phyloP scores from a whole-genome alignment of 2,888 invertebrate genomes.

The Acanthosoma haemorrhoidale region DNA sequence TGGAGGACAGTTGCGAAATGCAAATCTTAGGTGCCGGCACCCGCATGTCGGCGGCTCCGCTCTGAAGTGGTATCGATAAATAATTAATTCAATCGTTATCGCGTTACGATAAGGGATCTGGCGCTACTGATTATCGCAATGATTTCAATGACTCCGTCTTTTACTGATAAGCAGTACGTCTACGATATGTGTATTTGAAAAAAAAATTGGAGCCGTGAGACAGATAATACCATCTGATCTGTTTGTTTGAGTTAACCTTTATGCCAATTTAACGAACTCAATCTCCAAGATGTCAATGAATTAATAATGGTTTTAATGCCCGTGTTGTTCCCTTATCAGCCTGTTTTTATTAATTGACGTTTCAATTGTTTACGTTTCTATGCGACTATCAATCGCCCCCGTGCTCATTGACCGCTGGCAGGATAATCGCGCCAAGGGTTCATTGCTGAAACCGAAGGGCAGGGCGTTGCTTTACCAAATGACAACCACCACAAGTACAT shows the following conservation, averaged over 20 bases:
- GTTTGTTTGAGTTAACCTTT: not conserved
- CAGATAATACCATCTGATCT: not conserved
- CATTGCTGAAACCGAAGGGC: too few relatives aligned
- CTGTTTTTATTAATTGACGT: not conserved
- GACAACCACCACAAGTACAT: too few relatives aligned
- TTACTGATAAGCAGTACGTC: not conserved
- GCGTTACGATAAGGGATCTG: not conserved
- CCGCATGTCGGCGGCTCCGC: too few relatives aligned
- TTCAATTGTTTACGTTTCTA: not conserved
- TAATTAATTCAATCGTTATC: not conserved
- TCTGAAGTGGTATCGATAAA: not conserved
- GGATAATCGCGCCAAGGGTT: too few relatives aligned
- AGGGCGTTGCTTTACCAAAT: too few relatives aligned
- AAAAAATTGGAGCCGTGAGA: not conserved
- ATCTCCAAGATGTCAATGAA: conserved; percentile 15
- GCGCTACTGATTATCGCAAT: not conserved
- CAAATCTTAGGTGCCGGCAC: too few relatives aligned
- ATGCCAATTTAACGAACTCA: conserved; percentile 10
- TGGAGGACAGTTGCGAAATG: too few relatives aligned
- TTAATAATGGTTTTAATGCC: conserved; percentile 19
- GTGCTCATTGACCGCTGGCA: too few relatives aligned
- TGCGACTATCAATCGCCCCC: not conserved
- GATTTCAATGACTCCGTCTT: not conserved
- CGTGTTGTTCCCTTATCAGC: not conserved
- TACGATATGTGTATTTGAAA: not conserved